phyloP scores from a whole-genome alignment of 30 jellyfish, hydroid and myxozoan genomes.

The Thelohanellus kitauei region DNA sequence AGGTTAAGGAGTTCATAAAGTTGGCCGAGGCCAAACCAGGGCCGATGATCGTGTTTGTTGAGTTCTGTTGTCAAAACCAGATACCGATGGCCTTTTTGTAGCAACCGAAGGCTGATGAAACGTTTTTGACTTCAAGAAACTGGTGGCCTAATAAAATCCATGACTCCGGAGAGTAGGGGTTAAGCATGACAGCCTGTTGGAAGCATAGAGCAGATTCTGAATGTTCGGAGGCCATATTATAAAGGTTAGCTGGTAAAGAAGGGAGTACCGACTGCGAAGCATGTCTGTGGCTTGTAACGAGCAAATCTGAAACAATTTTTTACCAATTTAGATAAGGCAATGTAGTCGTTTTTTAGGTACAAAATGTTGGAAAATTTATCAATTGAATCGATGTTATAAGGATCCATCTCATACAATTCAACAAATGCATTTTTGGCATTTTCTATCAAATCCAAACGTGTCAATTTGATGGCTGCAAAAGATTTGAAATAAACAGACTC shows the following conservation, averaged over 20 bases:
- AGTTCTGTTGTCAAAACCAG: constrained; percentile 12
- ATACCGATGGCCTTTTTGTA: constrained; percentile 66
- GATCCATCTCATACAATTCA: too few species aligned
- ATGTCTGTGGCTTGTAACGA: not conserved
- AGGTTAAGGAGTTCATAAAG: constrained; percentile 43
- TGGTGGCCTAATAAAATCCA: constrained; percentile 92
- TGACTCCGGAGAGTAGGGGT: constrained; percentile 34
- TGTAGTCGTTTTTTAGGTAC: not conserved
- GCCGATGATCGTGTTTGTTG: constrained; percentile 45
- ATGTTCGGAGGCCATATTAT: constrained; percentile 50
- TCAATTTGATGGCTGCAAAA: too few species aligned
- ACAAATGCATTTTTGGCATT: too few species aligned
- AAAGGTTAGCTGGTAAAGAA: constrained; percentile 24
- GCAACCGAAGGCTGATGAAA: constrained; percentile 51
- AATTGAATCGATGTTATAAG: too few species aligned
- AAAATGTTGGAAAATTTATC: too few species aligned
- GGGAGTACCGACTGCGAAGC: not conserved
- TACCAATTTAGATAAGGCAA: not conserved
- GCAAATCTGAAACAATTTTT: not conserved
- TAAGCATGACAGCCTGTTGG: constrained; percentile 40
- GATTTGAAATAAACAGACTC: too few species aligned
- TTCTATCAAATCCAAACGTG: too few species aligned
- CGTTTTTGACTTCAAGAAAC: constrained; percentile 33
- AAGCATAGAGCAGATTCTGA: constrained; percentile 52
- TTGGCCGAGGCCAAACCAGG: constrained; percentile 96